Base-by-base conservation (phyloP, 2,797 vertebrate genomes). In the Melanotaenia trifasciata region DNA sequence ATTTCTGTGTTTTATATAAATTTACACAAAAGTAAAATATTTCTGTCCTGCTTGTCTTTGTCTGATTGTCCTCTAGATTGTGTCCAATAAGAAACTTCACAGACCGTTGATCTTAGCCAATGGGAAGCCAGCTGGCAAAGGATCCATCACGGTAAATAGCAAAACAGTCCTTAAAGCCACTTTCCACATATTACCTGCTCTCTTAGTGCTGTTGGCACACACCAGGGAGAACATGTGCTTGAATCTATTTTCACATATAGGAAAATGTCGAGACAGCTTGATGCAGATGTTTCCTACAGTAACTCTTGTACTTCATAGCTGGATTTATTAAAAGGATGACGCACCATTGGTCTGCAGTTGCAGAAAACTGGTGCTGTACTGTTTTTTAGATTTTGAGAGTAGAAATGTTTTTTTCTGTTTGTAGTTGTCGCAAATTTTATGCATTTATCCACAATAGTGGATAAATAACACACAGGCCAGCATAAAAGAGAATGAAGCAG, bases 41-140 rank as follows among this genome's bases (percentile, higher is more conserved):
- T 47, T 26, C 24, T 56, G 1, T 53, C 53, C 40, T 80, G 22
- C 81, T 33, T 83, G 35, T 74, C 24, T 74, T 65, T 62, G 54
- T 74, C 67, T 62, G 51, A 67, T 75, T 71, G 2, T 73, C 33
- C 8, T 38, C 58, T 70, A 99, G 98, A 98, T 99, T 1, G 97
- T 99, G 85, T 99, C 98, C 87, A 98, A 97, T 94, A 99, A 99
- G 94, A 99, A 98, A 93, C 96, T 99, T 68, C 96, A 96, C 58
- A 91, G 96, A 81, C 95, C 96, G 3, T 93, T 99, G 73, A 91
- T 96, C 36, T 82, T 99, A 84, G 95, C 97, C 85, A 99, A 98
- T 54, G 97, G 97, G 83, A 99, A 98, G 73, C 98, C 96, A 0
- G 98, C 98, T 0, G 98, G 98, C 58, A 99, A 99, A 86, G 98